Percentiles rank a stretch among this genome's conserved stretches.
Conservation (phyloP, 2,888 invertebrate species). For the Meta bourneti region DNA sequence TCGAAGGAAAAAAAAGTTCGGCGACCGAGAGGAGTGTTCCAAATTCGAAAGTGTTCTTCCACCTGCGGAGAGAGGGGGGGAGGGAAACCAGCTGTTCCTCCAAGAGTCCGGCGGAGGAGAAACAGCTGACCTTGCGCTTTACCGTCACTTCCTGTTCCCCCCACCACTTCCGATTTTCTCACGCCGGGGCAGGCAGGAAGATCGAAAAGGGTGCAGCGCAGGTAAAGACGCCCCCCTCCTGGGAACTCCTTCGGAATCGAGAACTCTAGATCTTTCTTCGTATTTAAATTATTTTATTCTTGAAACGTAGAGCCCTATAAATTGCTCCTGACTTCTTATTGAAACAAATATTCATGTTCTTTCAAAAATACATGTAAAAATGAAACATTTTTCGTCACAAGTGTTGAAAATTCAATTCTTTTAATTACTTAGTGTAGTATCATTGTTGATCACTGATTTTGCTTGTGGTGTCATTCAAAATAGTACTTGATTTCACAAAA, state of each 20-base stretch:
- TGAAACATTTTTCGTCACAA: too few relatives aligned
- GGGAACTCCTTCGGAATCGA: background rate
- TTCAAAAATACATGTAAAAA: too few relatives aligned
- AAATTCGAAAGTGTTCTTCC: background rate
- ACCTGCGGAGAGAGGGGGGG: background rate
- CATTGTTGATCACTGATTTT: too few relatives aligned
- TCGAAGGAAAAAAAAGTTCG: background rate
- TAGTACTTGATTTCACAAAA: too few relatives aligned
- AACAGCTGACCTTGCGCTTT: slow-evolving; percentile 49
- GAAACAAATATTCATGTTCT: too few relatives aligned
- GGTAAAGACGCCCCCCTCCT: background rate
- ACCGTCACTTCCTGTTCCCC: slow-evolving; percentile 49
- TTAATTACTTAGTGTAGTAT: too few relatives aligned
- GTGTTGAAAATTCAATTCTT: too few relatives aligned
- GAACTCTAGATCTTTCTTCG: background rate
- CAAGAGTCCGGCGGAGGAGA: background rate
- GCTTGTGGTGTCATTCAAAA: too few relatives aligned
- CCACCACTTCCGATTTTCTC: slow-evolving; percentile 21
- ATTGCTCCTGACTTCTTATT: too few relatives aligned
- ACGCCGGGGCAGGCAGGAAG: slow-evolving; percentile 11
- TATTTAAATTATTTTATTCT: too few relatives aligned
- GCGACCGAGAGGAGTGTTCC: background rate
- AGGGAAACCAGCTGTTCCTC: slow-evolving; percentile 23
- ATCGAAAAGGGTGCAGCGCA: slow-evolving; percentile 42
- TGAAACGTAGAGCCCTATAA: too few relatives aligned